A percentile compares a stretch with the other conserved stretches of the same genome.
These are phyloP conservation scores for Acanthosepion lycidas DNA, from an alignment of 2,888 invertebrate genomes.

Conservation along the genomic window DNA sequence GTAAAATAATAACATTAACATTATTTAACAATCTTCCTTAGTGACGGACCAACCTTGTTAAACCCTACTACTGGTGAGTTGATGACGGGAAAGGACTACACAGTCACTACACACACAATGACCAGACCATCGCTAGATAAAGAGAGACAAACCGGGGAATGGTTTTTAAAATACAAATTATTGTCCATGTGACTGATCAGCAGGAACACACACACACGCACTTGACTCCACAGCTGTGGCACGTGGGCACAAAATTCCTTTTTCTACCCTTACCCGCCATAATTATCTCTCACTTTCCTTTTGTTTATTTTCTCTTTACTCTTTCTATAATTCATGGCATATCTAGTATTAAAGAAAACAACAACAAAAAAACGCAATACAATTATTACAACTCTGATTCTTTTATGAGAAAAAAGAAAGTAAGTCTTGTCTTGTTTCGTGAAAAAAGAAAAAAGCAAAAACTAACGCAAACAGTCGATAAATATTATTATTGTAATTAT, in stretches of 20 bases:
- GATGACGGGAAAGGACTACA: neutral
- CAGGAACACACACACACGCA: neutral
- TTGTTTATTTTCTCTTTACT: neutral
- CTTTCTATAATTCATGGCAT: neutral
- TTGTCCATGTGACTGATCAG: neutral
- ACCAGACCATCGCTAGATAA: neutral
- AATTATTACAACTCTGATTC: no score
- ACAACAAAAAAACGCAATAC: no score
- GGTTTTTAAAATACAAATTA: neutral
- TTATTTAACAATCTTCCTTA: neutral
- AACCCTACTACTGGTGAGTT: neutral
- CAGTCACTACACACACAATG: neutral
- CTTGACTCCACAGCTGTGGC: neutral
- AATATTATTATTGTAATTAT: no score
- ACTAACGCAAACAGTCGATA: no score
- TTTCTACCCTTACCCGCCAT: neutral
- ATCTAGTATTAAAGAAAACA: no score
- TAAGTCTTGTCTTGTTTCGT: no score
- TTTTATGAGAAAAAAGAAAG: no score
- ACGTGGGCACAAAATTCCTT: constrained; percentile 22
- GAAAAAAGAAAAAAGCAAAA: no score
- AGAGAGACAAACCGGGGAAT: neutral
- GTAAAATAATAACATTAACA: neutral
- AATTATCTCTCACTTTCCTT: neutral
- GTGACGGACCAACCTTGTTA: neutral